Evolutionary conservation across 2,797 vertebrate genomes (phyloP).

Genomic region (Trachurus trachurus): DNA sequence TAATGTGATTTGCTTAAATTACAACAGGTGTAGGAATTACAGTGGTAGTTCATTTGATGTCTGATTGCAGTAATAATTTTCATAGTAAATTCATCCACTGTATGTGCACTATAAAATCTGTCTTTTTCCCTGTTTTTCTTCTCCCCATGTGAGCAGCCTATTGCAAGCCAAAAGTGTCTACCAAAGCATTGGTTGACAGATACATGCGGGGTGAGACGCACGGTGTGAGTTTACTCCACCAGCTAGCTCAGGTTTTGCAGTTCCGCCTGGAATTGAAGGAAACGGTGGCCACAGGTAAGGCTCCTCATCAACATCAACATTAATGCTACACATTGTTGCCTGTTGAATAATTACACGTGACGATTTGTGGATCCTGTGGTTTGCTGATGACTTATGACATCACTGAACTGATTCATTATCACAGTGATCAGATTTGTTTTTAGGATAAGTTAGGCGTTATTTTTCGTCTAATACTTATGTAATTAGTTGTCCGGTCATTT

Average conservation of each 20-base stretch:
- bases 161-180: constrained; percentile 61
- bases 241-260: constrained; percentile 85
- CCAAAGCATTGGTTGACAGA: constrained; percentile 81
- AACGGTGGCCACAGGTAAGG: constrained; percentile 85
- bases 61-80: background rate
- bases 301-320: background rate
- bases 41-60: background rate
- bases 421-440: background rate
- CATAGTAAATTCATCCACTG: too few species aligned
- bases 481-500: too few species aligned
- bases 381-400: background rate
- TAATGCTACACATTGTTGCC: too few species aligned
- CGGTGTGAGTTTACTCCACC: constrained; percentile 89
- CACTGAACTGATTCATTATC: background rate
- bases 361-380: background rate
- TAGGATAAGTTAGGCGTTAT: too few species aligned
- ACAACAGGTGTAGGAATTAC: background rate
- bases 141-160: constrained; percentile 31
- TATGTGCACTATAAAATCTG: background rate
- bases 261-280: constrained; percentile 92
- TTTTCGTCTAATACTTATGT: too few species aligned
- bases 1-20: background rate
- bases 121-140: constrained; percentile 2
- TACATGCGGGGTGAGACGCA: constrained; percentile 86
- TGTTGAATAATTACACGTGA: background rate